Evolutionary conservation across 2,888 invertebrate genomes (phyloP), one percentile per base, ranked within the genome.

Genomic region (Fabriciana adippe): DNA sequence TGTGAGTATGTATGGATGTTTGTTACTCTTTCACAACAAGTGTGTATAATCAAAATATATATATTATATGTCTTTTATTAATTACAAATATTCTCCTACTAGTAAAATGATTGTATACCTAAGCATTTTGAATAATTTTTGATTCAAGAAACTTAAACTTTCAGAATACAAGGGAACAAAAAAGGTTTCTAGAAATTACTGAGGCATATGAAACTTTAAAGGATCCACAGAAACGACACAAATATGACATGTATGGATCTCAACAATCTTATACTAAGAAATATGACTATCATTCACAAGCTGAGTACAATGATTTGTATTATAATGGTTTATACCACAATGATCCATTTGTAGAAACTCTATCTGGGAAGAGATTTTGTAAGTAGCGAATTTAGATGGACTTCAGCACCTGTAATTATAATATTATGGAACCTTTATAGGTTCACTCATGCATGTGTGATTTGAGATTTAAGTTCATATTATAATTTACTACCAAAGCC

Each of bases 261-360:
- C 95, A 95, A 45, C 76, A 78, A 18, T 76, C 89, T 6, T 90
- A 89, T 66, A 84, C 88, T 0, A 82, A 82, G 73, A 95, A 94
- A 47, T 92, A 95, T 73, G 94, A 94, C 70, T 92, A 93, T 74
- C 89, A 88, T 54, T 93, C 94, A 15, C 94, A 94, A 66, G 73
- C 87, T 0, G 93, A 94, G 66, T 97, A 97, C 87, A 95, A 97
- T 75, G 96, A 97, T 93, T 94, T 95, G 72, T 97, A 95, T 84
- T 97, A 97, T 81, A 94, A 97, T 93, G 97, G 97, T 67, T 94
- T 98, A 71, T 98, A 97, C 86, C 96, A 97, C 81, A 96, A 97
- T 81, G 97, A 97, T 88, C 95, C 94, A 26, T 94, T 95, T 86
- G 96, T 98, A 70, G 94, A 96, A 35, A 97, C 97, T 0, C 87